Conservation (phyloP, 2,797 vertebrate species). For the Babyrousa celebensis region DNA sequence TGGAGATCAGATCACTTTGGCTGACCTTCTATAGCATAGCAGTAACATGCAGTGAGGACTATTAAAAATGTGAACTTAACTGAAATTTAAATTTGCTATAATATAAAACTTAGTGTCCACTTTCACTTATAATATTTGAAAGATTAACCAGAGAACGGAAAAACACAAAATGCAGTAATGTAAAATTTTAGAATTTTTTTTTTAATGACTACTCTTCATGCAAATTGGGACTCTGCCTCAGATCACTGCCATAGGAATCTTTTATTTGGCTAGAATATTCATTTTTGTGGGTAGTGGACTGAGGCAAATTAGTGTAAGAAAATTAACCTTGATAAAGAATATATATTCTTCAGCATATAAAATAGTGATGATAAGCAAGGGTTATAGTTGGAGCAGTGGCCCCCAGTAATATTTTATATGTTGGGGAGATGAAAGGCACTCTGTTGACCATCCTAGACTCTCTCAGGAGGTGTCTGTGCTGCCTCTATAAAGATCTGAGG, state of each 20-base stretch:
- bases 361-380: neutral
- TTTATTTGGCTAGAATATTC: neutral
- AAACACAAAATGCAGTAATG: neutral
- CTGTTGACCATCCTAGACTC: neutral
- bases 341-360: neutral
- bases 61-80: neutral
- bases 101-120: neutral
- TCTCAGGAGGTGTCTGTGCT: neutral
- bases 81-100: neutral
- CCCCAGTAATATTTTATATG: neutral
- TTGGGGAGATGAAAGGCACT: neutral
- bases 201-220: neutral
- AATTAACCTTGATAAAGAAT: slow-evolving; percentile 34
- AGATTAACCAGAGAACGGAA: neutral
- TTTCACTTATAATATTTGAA: slow-evolving; percentile 13
- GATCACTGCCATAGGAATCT: neutral
- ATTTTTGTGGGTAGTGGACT: neutral
- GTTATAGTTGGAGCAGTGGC: neutral
- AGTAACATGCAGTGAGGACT: neutral
- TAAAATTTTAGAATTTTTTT: neutral
- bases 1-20: neutral
- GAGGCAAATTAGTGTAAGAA: neutral
- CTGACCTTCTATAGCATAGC: neutral
- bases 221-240: neutral
- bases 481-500: neutral